phyloP scores from a whole-genome alignment of 2,113 vertebrate species.

The Heptranchias perlo region DNA sequence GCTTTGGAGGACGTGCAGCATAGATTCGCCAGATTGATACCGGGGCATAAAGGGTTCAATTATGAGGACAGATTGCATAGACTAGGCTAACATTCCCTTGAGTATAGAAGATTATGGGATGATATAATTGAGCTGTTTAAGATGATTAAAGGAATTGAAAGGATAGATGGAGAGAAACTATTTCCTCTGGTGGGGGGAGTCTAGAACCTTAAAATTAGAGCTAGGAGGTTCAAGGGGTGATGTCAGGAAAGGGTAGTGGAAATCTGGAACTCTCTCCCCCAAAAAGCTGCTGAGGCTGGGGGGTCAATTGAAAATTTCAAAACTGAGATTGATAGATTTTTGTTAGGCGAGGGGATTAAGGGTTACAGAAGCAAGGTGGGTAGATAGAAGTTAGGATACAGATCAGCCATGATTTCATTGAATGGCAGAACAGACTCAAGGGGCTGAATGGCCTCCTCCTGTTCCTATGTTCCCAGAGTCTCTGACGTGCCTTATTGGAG shows the following conservation, averaged over 20 bases:
- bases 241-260: not conserved
- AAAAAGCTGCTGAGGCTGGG: not conserved
- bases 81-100: too few relatives aligned
- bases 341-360: not conserved
- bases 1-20: too few relatives aligned
- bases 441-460: not conserved
- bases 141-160: not conserved
- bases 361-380: too few relatives aligned
- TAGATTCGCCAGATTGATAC: too few relatives aligned
- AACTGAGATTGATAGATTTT: not conserved
- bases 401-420: not conserved
- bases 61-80: too few relatives aligned
- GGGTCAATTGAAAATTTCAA: not conserved
- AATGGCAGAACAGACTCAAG: not conserved
- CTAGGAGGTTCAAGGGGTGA: not conserved
- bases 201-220: not conserved
- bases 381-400: not conserved
- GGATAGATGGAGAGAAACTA: not conserved
- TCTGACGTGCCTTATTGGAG: not conserved
- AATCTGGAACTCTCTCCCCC: not conserved
- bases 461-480: not conserved
- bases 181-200: not conserved
- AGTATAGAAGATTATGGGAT: too few relatives aligned
- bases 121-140: too few relatives aligned
- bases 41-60: too few relatives aligned